Conservation (phyloP, 2,797 vertebrate species). For the Pseudomugil tenellus region DNA sequence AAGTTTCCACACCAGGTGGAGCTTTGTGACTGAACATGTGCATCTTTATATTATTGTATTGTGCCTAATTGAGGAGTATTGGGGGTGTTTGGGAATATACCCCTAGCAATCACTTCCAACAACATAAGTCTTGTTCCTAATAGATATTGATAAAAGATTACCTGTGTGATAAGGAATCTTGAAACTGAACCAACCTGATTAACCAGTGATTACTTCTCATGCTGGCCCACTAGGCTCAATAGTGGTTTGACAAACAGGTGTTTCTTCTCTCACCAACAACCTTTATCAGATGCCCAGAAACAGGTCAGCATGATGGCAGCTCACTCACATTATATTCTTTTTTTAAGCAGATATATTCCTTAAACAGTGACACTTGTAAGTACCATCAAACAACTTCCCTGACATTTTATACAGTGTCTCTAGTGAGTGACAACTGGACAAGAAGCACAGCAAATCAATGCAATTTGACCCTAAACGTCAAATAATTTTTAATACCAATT, state of each 20-base stretch:
- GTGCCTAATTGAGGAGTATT: too few species aligned
- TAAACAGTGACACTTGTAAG: not conserved
- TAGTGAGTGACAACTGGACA: not conserved
- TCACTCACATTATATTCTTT: not conserved
- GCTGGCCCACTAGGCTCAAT: too few species aligned
- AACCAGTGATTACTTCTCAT: too few species aligned
- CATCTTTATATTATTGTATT: too few species aligned
- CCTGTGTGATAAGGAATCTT: not conserved
- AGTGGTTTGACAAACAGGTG: too few species aligned
- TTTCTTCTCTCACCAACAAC: not conserved
- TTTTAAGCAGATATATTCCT: not conserved
- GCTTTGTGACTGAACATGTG: too few species aligned
- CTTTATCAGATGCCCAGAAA: not conserved
- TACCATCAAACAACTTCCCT: not conserved
- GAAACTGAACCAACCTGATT: not conserved
- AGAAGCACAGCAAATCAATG: not conserved
- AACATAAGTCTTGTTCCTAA: too few species aligned
- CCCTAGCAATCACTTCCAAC: too few species aligned
- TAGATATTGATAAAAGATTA: not conserved
- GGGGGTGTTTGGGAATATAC: too few species aligned
- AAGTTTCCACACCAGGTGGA: too few species aligned
- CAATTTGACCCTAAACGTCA: not conserved
- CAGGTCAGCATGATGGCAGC: not conserved
- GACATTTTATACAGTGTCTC: not conserved
- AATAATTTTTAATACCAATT: not conserved